Conservation (phyloP, 2,113 vertebrate species). For the Jaculus jaculus region DNA sequence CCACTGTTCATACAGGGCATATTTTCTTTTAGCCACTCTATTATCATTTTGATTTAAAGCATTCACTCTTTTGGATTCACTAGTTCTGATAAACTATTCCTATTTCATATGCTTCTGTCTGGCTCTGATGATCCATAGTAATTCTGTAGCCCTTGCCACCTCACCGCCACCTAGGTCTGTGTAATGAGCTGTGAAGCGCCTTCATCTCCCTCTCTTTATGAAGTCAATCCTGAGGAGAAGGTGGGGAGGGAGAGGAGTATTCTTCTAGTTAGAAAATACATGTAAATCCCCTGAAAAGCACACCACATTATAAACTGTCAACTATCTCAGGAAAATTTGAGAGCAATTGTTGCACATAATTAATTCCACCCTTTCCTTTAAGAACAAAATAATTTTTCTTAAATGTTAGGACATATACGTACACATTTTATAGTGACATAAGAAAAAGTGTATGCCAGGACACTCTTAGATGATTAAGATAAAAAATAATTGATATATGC, state of each 20-base stretch:
- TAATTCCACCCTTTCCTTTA: neutral
- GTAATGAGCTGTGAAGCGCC: slow-evolving; percentile 67
- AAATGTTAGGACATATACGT: neutral
- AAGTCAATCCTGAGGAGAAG: slow-evolving; percentile 48
- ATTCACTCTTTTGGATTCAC: slow-evolving; percentile 50
- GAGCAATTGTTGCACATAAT: slow-evolving; percentile 9
- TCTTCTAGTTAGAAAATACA: slow-evolving; percentile 54
- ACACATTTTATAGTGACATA: neutral
- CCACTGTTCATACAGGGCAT: neutral
- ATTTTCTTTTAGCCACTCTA: slow-evolving; percentile 39
- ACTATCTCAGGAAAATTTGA: slow-evolving; percentile 44
- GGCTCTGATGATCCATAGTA: slow-evolving; percentile 56
- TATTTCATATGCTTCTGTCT: slow-evolving; percentile 58
- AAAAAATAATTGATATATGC: slow-evolving; percentile 22
- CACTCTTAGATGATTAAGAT: neutral
- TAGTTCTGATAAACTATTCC: slow-evolving; percentile 57
- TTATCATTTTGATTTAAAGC: slow-evolving; percentile 69
- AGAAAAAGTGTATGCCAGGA: neutral
- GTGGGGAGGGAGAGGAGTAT: slow-evolving; percentile 43
- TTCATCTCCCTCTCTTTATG: slow-evolving; percentile 27
- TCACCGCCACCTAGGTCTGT: slow-evolving; percentile 20
- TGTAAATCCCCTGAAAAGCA: slow-evolving; percentile 27
- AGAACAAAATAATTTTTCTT: slow-evolving; percentile 13
- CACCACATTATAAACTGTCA: slow-evolving; percentile 31
- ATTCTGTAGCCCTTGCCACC: slow-evolving; percentile 51